These are phyloP conservation scores for Ostrea edulis DNA, from an alignment of 1,140 invertebrate species.

Conservation along the genomic window DNA sequence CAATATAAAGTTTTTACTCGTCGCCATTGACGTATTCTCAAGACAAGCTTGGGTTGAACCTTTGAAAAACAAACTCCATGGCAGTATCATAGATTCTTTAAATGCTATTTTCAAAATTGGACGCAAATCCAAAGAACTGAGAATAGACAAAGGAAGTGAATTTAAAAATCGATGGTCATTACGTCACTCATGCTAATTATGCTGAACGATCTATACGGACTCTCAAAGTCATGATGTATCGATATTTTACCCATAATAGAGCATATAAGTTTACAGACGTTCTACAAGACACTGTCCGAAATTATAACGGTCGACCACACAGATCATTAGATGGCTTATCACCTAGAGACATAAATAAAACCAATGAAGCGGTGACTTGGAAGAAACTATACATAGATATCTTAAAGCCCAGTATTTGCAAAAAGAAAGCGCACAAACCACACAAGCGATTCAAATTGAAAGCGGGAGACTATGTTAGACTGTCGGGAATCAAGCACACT, in stretches of 20 bases:
- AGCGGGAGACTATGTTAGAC: conserved; percentile 27
- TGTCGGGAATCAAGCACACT: conserved; percentile 21
- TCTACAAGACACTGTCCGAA: conserved; percentile 34
- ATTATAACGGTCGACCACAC: conserved; percentile 44
- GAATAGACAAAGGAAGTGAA: conserved; percentile 37
- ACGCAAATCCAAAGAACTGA: background rate
- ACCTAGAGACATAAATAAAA: conserved; percentile 16
- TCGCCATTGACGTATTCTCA: conserved; percentile 48
- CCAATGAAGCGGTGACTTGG: conserved; percentile 40
- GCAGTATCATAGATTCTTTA: conserved; percentile 38
- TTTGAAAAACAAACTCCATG: background rate
- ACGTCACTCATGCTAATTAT: conserved; percentile 42
- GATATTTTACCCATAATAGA: conserved; percentile 47
- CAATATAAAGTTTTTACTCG: conserved; percentile 19
- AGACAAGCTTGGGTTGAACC: conserved; percentile 28
- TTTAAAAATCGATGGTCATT: conserved; percentile 46
- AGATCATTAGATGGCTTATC: conserved; percentile 35
- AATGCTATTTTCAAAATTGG: conserved; percentile 23
- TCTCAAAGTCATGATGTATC: conserved; percentile 35
- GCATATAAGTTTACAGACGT: conserved; percentile 39
- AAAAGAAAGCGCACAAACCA: conserved; percentile 30
- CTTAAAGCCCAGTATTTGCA: background rate
- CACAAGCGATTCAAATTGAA: conserved; percentile 44
- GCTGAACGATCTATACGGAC: conserved; percentile 41
- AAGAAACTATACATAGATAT: conserved; percentile 43